Base-by-base conservation (phyloP, 2,888 invertebrate species). In the Temnothorax ravouxi region DNA sequence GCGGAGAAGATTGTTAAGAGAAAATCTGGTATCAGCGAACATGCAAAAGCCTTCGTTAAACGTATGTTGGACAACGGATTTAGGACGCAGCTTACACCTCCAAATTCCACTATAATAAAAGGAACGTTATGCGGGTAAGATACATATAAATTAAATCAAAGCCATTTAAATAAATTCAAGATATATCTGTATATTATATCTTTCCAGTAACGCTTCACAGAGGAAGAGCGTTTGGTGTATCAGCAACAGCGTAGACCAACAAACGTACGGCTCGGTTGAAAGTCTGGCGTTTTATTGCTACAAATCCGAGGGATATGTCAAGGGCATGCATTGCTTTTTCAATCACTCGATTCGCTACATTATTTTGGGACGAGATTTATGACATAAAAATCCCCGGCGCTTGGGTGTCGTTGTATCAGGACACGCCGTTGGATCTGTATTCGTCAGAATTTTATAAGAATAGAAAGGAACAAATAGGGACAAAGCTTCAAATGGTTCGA, bases 311-410 rank as follows among this genome's bases (percentile, higher is more conserved):
- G 92, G 91, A 18, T 95, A 90, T 83, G 44, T 69, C 1, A 67
- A 88, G 3, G 92, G 93, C 5, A 74, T 96, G n/a, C 98, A 98
- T 93, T 97, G 97, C 96, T 0, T 95, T 97, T 21, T 95, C 97
- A 8, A 95, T 95, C 3, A 96, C 96, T 0, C 93, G 98, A 81
- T 97, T 97, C 94, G 95, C 95, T 54, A 94, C 97, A 0, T 94
- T 97, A 9, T 97, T 98, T 94, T 98, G 98, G 98, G 97, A 98
- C 88, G 96, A 98, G 3, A 96, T 98, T 67, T 97, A 96, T 91
- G 93, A 95, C 81, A 88, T 94, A 15, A 95, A 96, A 86, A 95
- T 97, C 15, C 95, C 95, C 72, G 97, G 97, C 84, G 95, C 96
- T 15, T 98, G 97, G 94, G 95, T 97, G 62, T 96, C 96, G 0